Evolutionary conservation across 2,113 vertebrate genomes (phyloP).

Genomic region (Myxocyprinus asiaticus): DNA sequence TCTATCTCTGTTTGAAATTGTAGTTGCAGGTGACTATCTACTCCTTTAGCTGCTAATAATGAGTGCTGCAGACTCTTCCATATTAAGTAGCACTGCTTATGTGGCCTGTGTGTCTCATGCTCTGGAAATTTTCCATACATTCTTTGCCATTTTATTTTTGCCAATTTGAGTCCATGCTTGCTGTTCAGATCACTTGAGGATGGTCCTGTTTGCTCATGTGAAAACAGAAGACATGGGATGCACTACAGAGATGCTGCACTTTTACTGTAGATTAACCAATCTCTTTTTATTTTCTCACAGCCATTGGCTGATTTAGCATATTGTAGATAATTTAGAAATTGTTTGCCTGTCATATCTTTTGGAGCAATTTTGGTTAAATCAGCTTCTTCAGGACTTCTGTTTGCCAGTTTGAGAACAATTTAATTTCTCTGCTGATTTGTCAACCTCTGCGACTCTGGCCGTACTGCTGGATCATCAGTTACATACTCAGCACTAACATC

Average conservation of each 20-base stretch:
- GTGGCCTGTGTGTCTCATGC: not conserved
- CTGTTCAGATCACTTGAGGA: slow-evolving; percentile 11
- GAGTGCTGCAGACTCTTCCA: slow-evolving; percentile 3
- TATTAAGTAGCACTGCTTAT: not conserved
- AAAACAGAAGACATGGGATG: slow-evolving; percentile 40
- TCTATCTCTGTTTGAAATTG: not conserved
- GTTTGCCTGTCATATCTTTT: not conserved
- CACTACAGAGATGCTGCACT: slow-evolving; percentile 3
- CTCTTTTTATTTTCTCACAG: slow-evolving; percentile 23
- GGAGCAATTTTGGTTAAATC: not conserved
- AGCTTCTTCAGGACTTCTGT: not conserved
- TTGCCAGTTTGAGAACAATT: not conserved
- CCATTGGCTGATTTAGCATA: not conserved
- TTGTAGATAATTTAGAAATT: not conserved
- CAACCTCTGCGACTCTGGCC: not conserved
- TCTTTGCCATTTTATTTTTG: slow-evolving; percentile 1
- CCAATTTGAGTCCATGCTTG: not conserved
- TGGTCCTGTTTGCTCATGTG: not conserved
- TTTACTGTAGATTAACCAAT: slow-evolving; percentile 22
- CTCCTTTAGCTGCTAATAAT: not conserved
- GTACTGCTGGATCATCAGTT: not conserved
- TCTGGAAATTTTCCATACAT: slow-evolving; percentile 13
- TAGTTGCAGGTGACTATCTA: not conserved
- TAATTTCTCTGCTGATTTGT: not conserved
- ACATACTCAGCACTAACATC: too few relatives aligned